These are phyloP conservation scores for Falco punctatus DNA, from an alignment of 2,113 vertebrate genomes.

Conservation along the genomic window DNA sequence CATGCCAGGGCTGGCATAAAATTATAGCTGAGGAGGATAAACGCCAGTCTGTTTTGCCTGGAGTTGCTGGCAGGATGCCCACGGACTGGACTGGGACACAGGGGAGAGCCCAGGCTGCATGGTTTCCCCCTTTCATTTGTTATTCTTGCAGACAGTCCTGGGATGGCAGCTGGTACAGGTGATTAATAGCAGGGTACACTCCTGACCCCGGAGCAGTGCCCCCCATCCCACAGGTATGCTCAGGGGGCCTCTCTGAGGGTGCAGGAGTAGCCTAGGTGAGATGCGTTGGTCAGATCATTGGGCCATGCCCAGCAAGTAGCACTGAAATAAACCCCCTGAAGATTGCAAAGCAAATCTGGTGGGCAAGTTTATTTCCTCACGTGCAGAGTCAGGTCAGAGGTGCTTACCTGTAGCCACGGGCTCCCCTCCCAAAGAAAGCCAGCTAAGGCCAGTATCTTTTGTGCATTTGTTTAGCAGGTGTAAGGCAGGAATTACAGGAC, in stretches of 20 bases:
- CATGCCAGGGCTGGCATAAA: accelerated
- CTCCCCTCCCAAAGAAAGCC: neutral
- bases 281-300: neutral
- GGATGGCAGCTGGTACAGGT: accelerated
- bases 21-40: neutral
- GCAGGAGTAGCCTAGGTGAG: neutral
- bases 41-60: neutral
- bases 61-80: neutral
- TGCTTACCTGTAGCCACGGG: accelerated
- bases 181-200: neutral
- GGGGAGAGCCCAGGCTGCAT: neutral
- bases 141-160: neutral
- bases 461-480: neutral
- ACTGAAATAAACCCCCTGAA: neutral
- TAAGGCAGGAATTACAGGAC: neutral
- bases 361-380: neutral
- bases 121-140: neutral
- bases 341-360: neutral
- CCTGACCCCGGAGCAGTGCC: neutral
- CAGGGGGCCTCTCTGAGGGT: accelerated
- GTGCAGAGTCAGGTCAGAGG: accelerated
- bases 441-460: accelerated
- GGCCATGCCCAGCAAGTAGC: neutral
- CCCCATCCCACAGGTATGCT: neutral
- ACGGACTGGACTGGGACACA: neutral